Conservation (phyloP, 2,888 invertebrate genomes). For the Sphaerophoria rueppellii region DNA sequence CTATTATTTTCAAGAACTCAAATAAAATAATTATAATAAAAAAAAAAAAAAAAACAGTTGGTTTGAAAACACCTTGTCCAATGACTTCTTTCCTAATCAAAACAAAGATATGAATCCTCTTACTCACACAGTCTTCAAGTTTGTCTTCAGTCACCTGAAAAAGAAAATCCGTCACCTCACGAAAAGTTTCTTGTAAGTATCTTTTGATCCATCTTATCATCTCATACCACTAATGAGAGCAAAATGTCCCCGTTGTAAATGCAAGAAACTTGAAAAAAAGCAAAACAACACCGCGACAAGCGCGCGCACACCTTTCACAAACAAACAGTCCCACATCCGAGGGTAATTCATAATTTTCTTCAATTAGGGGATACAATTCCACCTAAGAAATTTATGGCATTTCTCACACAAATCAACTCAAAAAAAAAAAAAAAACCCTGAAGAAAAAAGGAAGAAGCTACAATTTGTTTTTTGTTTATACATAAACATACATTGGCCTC, state of each 20-base stretch:
- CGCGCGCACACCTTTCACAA: slow-evolving; percentile 70
- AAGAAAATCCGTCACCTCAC: too few species aligned
- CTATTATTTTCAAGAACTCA: too few species aligned
- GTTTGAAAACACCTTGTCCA: too few species aligned
- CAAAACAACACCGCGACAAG: slow-evolving; percentile 40
- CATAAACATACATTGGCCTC: slow-evolving; percentile 57
- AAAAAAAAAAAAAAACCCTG: too few species aligned
- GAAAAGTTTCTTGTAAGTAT: slow-evolving; percentile 10
- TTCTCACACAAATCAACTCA: not conserved
- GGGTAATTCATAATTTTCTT: slow-evolving; percentile 71
- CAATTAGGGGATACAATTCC: slow-evolving; percentile 67
- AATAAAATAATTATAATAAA: too few species aligned
- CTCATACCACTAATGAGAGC: slow-evolving; percentile 57
- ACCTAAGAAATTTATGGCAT: slow-evolving; percentile 18
- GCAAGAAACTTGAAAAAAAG: not conserved
- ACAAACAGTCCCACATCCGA: slow-evolving; percentile 51
- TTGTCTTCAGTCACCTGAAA: too few species aligned
- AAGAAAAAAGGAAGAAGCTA: slow-evolving; percentile 38
- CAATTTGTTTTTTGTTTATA: slow-evolving; percentile 61
- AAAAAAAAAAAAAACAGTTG: too few species aligned
- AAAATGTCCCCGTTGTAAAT: slow-evolving; percentile 9
- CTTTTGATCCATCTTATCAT: slow-evolving; percentile 50
- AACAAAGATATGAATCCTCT: too few species aligned
- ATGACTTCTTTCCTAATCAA: too few species aligned
- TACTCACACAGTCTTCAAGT: too few species aligned